Evolutionary conservation across 23 tunicate species (phyloP).

Genomic region (Aplidium turbinatum): DNA sequence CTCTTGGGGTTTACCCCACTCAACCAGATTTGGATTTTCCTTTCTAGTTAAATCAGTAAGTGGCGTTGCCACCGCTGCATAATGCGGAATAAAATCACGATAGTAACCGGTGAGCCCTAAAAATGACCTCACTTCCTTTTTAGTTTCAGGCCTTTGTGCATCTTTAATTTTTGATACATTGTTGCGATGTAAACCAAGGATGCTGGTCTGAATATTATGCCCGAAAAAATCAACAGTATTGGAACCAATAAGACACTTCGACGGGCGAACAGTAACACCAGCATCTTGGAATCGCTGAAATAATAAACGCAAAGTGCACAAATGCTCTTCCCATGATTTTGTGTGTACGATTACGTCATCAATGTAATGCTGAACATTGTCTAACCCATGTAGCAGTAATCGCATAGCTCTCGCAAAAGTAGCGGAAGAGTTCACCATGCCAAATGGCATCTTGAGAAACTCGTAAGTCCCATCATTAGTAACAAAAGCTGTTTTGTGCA

Average conservation of each 20-base stretch:
- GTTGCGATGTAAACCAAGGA: too few relatives aligned
- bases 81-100: constrained; percentile 18
- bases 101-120: constrained; percentile 25
- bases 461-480: constrained; percentile 1
- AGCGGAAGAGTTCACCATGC: constrained; percentile 16
- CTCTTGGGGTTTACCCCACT: too few relatives aligned
- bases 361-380: constrained; percentile 13
- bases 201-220: too few relatives aligned
- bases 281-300: too few relatives aligned
- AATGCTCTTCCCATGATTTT: too few relatives aligned
- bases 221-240: too few relatives aligned
- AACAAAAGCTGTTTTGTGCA: constrained; percentile 13
- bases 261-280: too few relatives aligned
- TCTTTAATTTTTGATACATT: too few relatives aligned
- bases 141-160: not conserved
- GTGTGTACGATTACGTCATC: constrained; percentile 30
- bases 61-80: not conserved
- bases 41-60: too few relatives aligned
- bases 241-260: too few relatives aligned
- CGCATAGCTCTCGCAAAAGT: constrained; percentile 31
- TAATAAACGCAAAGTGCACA: too few relatives aligned
- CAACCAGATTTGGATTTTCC: too few relatives aligned
- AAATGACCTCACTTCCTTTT: constrained; percentile 27
- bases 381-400: not conserved
- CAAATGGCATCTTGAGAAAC: constrained; percentile 17